Base-by-base conservation (phyloP, 2,113 vertebrate species). In the Tetrax tetrax region DNA sequence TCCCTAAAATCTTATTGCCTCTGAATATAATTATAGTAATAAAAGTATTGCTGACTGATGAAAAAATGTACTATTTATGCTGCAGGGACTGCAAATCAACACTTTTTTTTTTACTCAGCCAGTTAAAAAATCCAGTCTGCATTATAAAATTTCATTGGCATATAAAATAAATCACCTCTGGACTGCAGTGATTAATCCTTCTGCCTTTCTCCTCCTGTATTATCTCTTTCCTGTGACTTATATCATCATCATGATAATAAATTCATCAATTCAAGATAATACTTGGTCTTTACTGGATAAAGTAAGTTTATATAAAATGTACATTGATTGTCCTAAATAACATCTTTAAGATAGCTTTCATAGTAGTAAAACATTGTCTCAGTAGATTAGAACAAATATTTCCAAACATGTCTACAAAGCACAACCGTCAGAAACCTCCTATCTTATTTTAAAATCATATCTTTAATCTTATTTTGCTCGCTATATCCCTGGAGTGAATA, bases 21-120 rank as follows among this genome's bases (percentile, higher is more conserved):
- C 85, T 87, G 88, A 94, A 15, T 84, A 33, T 91, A 97, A 97
- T 97, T 96, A 95, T 6, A 93, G 93, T 92, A 97, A 97, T 97
- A 92, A 92, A 96, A 97, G 82, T 77, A 89, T 56, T 96, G 92
- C 65, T 97, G 96, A 97, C 68, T 95, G 96, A 96, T 95, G 87
- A 96, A 96, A 77, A 96, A 77, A 92, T 88, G 60, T 93, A 89
- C 84, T 93, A 94, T 88, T 96, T 94, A 87, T 96, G 93, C 95
- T 96, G 56, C 64, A 94, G 95, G 93, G 96, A 97, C 33, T 88
- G 76, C 74, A 96, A 95, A 96, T 85, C 78, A 96, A 93, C 70
- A 90, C 68, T 77, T 75, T 68, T 77, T 75, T 68, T 94, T 90
- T 79, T 64, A 95, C 85, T 83, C 31, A 91, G 83, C 4, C 51